These are phyloP conservation scores for Panagrolaimus sp. DNA, from an alignment of 1,140 invertebrate genomes.

Conservation along the genomic window DNA sequence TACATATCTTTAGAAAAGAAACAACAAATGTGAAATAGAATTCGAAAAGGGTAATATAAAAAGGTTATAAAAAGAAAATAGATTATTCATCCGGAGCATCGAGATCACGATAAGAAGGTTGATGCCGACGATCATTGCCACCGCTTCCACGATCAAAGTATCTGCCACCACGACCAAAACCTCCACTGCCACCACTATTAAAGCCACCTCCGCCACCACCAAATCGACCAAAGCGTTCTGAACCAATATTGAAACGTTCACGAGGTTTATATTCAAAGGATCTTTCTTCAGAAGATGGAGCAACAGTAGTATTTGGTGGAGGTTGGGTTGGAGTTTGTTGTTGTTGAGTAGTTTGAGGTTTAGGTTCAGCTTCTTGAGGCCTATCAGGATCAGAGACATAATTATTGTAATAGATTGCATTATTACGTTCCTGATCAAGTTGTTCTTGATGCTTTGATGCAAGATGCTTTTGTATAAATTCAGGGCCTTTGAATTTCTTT, in stretches of 20 bases:
- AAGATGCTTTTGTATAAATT: conserved; percentile 97
- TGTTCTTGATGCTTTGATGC: conserved; percentile 94
- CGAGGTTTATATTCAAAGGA: neutral
- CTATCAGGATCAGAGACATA: conserved; percentile 89
- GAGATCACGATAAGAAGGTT: conserved; percentile 77
- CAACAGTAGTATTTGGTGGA: neutral
- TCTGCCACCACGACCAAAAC: neutral
- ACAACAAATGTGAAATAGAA: neutral
- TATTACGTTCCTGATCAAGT: conserved; percentile 89
- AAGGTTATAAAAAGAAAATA: conserved; percentile 23
- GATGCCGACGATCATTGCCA: conserved; percentile 65
- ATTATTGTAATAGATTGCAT: conserved; percentile 90
- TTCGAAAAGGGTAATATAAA: neutral
- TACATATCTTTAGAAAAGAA: neutral
- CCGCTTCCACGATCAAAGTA: conserved; percentile 35
- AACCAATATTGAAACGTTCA: neutral
- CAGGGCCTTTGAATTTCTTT: conserved; percentile 98
- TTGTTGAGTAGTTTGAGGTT: conserved; percentile 33
- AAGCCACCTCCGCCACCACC: conserved; percentile 27
- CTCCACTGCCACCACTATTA: conserved; percentile 21
- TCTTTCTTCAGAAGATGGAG: neutral
- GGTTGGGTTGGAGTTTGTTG: conserved; percentile 27
- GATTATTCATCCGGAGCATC: conserved; percentile 70
- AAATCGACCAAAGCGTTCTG: conserved; percentile 17
- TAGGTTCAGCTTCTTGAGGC: conserved; percentile 77